Evolutionary conservation across 2,797 vertebrate species (phyloP).

Genomic region (Anolis apletophallus): DNA sequence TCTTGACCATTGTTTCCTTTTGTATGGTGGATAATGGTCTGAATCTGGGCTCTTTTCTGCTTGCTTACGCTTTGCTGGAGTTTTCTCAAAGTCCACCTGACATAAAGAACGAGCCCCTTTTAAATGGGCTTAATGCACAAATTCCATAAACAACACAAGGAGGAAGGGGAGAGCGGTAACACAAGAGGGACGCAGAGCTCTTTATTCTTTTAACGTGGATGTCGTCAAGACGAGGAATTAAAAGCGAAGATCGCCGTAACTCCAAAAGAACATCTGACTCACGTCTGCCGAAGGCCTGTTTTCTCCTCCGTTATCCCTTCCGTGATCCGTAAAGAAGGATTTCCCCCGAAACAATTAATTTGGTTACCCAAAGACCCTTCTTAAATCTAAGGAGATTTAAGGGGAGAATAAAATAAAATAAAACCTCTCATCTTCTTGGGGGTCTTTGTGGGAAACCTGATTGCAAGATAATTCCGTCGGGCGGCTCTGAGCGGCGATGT

Average conservation of each 20-base stretch:
- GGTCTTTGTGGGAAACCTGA: constrained; percentile 70
- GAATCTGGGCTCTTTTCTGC: constrained; percentile 14
- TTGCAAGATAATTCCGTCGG: constrained; percentile 76
- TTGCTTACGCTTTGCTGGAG: constrained; percentile 22
- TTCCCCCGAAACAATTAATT: constrained; percentile 78
- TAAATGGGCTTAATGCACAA: constrained; percentile 65
- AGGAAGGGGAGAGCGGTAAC: constrained; percentile 48
- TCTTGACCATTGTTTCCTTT: not conserved
- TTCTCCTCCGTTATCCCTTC: constrained; percentile 69
- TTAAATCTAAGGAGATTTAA: constrained; percentile 79
- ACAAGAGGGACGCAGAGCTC: constrained; percentile 51
- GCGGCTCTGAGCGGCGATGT: constrained; percentile 64
- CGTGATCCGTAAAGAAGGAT: constrained; percentile 71
- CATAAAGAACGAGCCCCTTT: constrained; percentile 48
- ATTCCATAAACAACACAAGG: constrained; percentile 60
- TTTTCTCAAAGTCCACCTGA: constrained; percentile 60
- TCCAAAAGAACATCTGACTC: constrained; percentile 77
- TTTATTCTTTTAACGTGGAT: constrained; percentile 73
- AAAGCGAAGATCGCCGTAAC: constrained; percentile 70
- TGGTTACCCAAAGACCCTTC: constrained; percentile 71
- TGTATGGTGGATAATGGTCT: not conserved
- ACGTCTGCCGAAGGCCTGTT: constrained; percentile 68
- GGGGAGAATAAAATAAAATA: constrained; percentile 18
- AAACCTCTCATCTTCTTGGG: constrained; percentile 70
- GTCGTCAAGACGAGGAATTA: constrained; percentile 74